Evolutionary conservation across 2,888 invertebrate species (phyloP), one percentile per base, ranked within the genome.

Genomic region (Stenchaetothrips biformis): DNA sequence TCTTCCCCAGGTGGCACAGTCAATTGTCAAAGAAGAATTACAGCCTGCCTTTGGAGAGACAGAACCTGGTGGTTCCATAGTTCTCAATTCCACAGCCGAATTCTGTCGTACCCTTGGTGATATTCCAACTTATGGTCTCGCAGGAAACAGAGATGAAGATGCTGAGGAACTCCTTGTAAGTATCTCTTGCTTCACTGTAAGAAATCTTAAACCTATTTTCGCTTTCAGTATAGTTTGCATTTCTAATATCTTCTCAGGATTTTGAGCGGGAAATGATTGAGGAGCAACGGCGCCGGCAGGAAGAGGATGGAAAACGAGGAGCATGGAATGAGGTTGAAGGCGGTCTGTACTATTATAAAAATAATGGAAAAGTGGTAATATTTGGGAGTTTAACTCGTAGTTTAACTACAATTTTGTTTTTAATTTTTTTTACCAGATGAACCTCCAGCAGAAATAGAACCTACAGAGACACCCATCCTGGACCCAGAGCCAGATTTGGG

Each of bases 91-190:
- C 0, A 98, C 97, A 0, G 97, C 98, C 0, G 98, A 98, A 89
- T 98, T 98, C 89, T 98, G 98, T 86, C 92, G 98, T 84, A 96
- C 97, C 78, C 90, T 98, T 9, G 97, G 98, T 0, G 97, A 98
- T 86, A 97, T 97, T 85, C 97, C 98, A 81, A 97, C 97, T 0
- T 97, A 97, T 86, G 97, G 96, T 21, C 92, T 93, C 86, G 93
- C 96, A 27, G 96, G 96, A 53, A 96, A 97, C 88, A 89, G 96
- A 53, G 95, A 96, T 85, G 94, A 94, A 85, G 94, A 93, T 83
- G 92, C 92, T 79, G 91, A 91, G 83, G 92, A 92, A 86, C 85
- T 92, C 79, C 87, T 90, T 88, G 90, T 90, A 86, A 84, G 85
- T 21, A 74, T 7, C 7, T 78, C 25, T 16, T 48, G 27, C 27